Evolutionary conservation across 2,888 invertebrate genomes (phyloP), one percentile per base, ranked within the genome.

Genomic region (Belgica antarctica): DNA sequence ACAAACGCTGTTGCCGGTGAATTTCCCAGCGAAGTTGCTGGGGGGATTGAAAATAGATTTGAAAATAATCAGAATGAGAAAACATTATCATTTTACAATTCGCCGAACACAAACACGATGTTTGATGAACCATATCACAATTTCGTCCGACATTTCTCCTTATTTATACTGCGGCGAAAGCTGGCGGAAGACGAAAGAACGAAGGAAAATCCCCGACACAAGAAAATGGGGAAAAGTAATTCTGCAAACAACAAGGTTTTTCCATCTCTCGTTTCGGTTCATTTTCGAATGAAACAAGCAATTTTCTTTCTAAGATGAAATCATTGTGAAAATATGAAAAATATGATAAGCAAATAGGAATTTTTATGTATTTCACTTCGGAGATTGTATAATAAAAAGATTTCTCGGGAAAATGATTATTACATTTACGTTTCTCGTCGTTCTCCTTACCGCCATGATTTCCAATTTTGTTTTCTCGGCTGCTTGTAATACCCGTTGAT

Each of bases 91-190:
- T 72, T 72, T 72, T 71, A 72, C 72, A 72, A 71, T 72, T 72
- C 72, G 72, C 41, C 72, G 72, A 72, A 71, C 72, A 72, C 72
- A 71, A 62, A 62, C 41, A 71, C 41, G 70, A 62, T 73, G 73
- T 71, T 73, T 73, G 73, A 73, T 73, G 73, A 73, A 72, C 72
- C 73, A 72, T 73, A 71, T 71, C 70, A 72, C 72, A 73, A 73
- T 28, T 73, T 73, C 71, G 72, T 72, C 72, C 72, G 73, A 73
- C 73, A 72, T 71, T 72, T 71, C 41, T 41, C 71, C 71, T 61
- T 61, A 28, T 61, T 28, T 24, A 28, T n/a, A 2, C 12, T n/a
- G 25, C 27, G 17, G 27, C 7, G 15, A 12, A 15, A n/a, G 15
- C 17, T 52, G 8, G 46, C 3, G 17, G 15, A 46, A 46, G 4